Evolutionary conservation across 2,797 vertebrate genomes (phyloP), one percentile per base, ranked within the genome.

Genomic region (Eutrigla gurnardus): DNA sequence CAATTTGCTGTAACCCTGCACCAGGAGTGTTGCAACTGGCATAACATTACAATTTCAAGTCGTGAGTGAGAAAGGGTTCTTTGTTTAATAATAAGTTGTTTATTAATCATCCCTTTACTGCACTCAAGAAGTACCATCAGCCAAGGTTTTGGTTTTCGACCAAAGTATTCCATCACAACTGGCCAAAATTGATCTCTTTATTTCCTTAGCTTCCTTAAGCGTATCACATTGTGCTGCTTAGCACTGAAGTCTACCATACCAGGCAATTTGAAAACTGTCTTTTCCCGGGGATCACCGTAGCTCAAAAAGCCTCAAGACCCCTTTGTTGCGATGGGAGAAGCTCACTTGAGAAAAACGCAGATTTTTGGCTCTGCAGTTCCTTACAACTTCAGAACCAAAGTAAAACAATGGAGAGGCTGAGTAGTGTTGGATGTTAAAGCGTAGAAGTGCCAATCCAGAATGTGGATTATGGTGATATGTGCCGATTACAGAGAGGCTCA

Each of bases 401-500:
- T 50, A 77, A 83, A 86, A 89, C 81, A 87, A 88, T 87, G 74
- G 66, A n/a, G 78, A 65, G 59, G 47, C 57, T 60, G 57, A 73
- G 61, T n/a, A 76, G 67, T 37, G 76, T 75, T 67, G 62, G 57
- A 61, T 61, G 84, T 72, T 77, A 13, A 64, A 43, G 76, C 46
- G 77, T 65, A 76, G 75, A 62, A 47, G 71, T 75, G 54, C 81
- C 75, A 18, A 73, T 67, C 66, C 73, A 60, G 69, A 75, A 63
- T 57, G 66, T 71, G 81, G 79, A 84, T 86, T 87, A 84, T 84
- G 84, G 33, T 83, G 88, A 89, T 88, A 88, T 91, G 84, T 79
- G 81, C 73, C 91, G 88, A 92, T 91, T 91, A 91, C 88, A 88
- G 67, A 85, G 83, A 82, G 60, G 68, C 75, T 72, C 7, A 13